A percentile compares a stretch with the other conserved stretches of the same genome.
Conservation (phyloP, 2,113 vertebrate species). For the Anhinga rufa region DNA sequence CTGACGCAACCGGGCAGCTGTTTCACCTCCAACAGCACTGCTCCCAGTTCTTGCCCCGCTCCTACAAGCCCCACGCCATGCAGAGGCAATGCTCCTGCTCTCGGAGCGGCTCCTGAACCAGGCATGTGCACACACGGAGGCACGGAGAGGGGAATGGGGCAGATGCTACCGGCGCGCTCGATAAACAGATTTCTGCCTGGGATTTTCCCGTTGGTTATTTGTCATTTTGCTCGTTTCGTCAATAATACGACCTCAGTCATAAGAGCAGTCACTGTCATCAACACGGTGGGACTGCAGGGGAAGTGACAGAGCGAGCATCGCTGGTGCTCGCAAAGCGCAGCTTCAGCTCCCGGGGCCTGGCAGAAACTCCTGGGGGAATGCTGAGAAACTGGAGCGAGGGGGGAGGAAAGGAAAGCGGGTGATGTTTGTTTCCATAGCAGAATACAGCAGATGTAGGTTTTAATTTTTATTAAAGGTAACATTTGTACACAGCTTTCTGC, state of each 20-base stretch:
- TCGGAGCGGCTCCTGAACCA: neutral
- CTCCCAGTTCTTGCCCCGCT: neutral
- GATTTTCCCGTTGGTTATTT: neutral
- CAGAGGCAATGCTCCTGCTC: neutral
- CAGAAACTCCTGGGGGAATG: neutral
- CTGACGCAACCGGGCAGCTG: neutral
- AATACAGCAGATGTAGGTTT: neutral
- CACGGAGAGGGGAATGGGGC: neutral
- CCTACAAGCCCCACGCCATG: fast-evolving
- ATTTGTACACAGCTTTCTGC: neutral
- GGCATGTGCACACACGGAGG: fast-evolving
- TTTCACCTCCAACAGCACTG: neutral
- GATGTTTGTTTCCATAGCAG: neutral
- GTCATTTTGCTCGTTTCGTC: neutral
- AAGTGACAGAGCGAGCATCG: neutral
- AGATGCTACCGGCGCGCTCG: neutral
- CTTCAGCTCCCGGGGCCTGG: neutral
- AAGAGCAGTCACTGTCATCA: neutral
- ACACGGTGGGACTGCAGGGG: neutral
- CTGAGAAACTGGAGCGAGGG: neutral
- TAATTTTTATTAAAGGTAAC: neutral
- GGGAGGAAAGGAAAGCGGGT: neutral
- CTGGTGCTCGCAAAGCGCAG: neutral
- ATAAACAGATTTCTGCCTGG: neutral
- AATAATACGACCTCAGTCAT: fast-evolving